Evolutionary conservation across 2,888 invertebrate genomes (phyloP), one percentile per base, ranked within the genome.

Genomic region (Phrixothrix hirtus): DNA sequence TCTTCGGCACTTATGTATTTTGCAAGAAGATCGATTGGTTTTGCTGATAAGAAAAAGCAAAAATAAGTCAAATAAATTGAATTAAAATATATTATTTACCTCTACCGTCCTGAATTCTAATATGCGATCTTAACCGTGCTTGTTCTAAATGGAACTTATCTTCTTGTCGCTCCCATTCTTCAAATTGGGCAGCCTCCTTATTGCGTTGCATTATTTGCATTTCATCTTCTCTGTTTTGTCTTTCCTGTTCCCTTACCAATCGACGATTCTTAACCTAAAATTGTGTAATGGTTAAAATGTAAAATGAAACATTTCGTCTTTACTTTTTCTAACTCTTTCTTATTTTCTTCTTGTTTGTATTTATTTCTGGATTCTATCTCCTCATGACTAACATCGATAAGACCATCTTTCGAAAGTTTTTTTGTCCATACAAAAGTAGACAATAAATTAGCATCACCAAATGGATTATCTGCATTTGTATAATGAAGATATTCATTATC

Each of bases 81-180:
- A n/a, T n/a, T n/a, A 35, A 45, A 38, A 21, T 36, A 4, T 15
- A 30, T 21, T 14, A 38, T 14, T 55, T 66, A 84, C 85, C 85
- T 66, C 98, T 80, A 2, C 95, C 95, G 75, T 98, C 97, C 58
- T 95, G 90, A 52, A 99, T 98, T 55, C 99, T 84, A 60, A 99
- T 97, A 70, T 91, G 87, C 39, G 96, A 95, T 64, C 98, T 81
- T 46, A 96, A 78, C 26, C 94, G 83, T 0, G 98, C 97, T 79
- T 99, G 99, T 67, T 97, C 91, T 69, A 99, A 79, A 74, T 98
- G 98, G 79, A 99, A 99, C 74, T 92, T 87, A 76, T 98, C 96
- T 78, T 99, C 99, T 70, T 97, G 96, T 27, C 89, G 84, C 69
- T 92, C 91, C 95, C 97, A 98, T 68, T 92, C 92, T 73, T 91